These are phyloP conservation scores for Oeneis ivallda DNA, from an alignment of 2,888 invertebrate species.

Conservation along the genomic window DNA sequence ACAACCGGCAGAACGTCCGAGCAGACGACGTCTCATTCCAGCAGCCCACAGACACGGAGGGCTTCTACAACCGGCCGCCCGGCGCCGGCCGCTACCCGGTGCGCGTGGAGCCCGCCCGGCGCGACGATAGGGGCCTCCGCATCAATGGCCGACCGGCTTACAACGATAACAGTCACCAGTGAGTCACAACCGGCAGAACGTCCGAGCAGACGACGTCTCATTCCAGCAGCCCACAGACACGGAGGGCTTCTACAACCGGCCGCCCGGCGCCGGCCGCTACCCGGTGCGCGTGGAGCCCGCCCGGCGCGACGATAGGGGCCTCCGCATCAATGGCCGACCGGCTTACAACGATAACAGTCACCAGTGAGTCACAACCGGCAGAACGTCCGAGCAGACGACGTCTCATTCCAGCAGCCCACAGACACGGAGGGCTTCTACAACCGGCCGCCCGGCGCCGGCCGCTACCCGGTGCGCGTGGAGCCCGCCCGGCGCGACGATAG, in stretches of 20 bases:
- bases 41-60: conserved; percentile 57
- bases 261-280: conserved; percentile 58
- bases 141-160: no score
- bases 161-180: no score
- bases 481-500: no score
- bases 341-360: no score
- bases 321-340: no score
- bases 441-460: conserved; percentile 56
- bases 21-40: conserved; percentile 57
- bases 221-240: conserved; percentile 60
- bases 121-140: no score
- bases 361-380: conserved; percentile 28
- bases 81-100: conserved; percentile 61
- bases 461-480: no score
- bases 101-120: no score
- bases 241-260: conserved; percentile 68
- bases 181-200: conserved; percentile 33
- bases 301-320: no score
- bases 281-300: no score
- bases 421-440: conserved; percentile 71
- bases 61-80: conserved; percentile 68
- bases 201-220: conserved; percentile 55
- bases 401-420: conserved; percentile 57
- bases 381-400: conserved; percentile 53
- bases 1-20: conserved; percentile 41